phyloP scores from a whole-genome alignment of 2,888 invertebrate species.

The Dynastes grantii region DNA sequence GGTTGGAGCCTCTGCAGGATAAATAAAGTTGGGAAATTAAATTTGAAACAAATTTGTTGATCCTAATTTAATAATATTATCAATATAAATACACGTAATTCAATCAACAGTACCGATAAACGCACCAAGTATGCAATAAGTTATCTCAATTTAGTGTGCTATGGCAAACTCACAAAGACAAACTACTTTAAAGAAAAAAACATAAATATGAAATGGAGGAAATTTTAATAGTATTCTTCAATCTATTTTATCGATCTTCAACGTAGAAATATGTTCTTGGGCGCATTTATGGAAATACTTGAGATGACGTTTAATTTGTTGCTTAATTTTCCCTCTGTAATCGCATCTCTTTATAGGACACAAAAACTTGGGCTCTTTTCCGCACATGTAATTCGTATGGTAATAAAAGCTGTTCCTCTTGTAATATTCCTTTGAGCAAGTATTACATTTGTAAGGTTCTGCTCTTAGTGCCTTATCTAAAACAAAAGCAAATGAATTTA shows the following conservation, averaged over 20 bases:
- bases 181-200: not conserved
- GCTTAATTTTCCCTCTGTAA: slow-evolving; percentile 44
- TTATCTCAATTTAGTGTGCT: no score
- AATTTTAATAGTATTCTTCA: not conserved
- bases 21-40: no score
- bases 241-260: slow-evolving; percentile 26
- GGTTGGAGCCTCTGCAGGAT: no score
- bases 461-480: slow-evolving; percentile 13
- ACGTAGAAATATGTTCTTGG: slow-evolving; percentile 3
- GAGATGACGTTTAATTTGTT: slow-evolving; percentile 38
- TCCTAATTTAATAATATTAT: no score
- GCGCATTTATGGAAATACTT: slow-evolving; percentile 29
- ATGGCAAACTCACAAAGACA: not conserved
- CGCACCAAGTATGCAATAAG: no score
- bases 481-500: not conserved
- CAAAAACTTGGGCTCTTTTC: slow-evolving; percentile 39
- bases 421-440: slow-evolving; percentile 27
- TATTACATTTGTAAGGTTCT: slow-evolving; percentile 28
- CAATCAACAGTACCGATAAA: no score
- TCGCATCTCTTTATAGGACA: slow-evolving; percentile 26
- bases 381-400: slow-evolving; percentile 37
- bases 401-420: slow-evolving; percentile 35
- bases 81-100: no score
- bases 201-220: not conserved
- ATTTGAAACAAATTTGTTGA: no score